These are phyloP conservation scores for Oryzias dopingdopingensis DNA, from an alignment of 2,797 vertebrate species.

Conservation along the genomic window DNA sequence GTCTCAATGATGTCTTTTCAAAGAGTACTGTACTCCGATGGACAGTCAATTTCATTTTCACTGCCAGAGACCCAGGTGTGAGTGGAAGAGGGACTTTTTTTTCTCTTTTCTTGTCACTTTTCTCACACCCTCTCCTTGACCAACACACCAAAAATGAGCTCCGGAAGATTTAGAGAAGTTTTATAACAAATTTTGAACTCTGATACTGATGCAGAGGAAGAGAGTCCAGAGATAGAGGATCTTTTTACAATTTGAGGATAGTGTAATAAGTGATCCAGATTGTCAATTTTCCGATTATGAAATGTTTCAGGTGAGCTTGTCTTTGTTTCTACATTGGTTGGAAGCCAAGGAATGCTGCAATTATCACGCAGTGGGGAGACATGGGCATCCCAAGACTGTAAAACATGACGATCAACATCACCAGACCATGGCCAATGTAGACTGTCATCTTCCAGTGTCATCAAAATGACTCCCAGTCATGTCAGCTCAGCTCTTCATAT, in stretches of 20 bases:
- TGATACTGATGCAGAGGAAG: too few relatives aligned
- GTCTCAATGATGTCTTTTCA: neutral
- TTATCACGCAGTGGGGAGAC: constrained; percentile 11
- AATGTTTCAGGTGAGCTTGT: constrained; percentile 5
- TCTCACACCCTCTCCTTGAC: constrained; percentile 6
- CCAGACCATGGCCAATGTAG: neutral
- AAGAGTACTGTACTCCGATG: neutral
- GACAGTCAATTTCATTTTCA: neutral
- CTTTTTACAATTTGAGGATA: constrained; percentile 11
- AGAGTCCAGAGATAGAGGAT: constrained; percentile 2
- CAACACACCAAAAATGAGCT: constrained; percentile 19
- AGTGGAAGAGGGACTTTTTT: neutral
- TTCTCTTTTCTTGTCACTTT: constrained; percentile 6
- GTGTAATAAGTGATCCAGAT: constrained; percentile 11
- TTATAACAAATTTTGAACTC: too few relatives aligned
- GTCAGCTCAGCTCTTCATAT: constrained; percentile 26
- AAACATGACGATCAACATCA: neutral
- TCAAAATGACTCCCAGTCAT: constrained; percentile 1
- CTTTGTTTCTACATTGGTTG: neutral
- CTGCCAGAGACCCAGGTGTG: neutral
- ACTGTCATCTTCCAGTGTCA: neutral
- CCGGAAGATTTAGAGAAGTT: neutral
- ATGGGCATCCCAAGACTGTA: constrained; percentile 3
- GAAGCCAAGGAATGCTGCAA: constrained; percentile 6
- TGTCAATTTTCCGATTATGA: neutral